Evolutionary conservation across 2,113 vertebrate genomes (phyloP).

Genomic region (Erythrocercus mccallii): DNA sequence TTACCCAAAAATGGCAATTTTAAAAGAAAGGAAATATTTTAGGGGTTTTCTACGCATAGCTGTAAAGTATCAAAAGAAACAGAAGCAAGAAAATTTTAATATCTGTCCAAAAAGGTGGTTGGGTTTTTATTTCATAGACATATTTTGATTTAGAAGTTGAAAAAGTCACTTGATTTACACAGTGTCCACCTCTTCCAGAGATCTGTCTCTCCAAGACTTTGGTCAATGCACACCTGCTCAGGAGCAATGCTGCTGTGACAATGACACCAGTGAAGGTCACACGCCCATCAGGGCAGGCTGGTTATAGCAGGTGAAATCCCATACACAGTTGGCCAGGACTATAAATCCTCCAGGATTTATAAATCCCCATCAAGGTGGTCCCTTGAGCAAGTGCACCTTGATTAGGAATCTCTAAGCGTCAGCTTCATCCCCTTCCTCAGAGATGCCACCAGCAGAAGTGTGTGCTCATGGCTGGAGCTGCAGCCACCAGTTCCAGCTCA

Average conservation of each 20-base stretch:
- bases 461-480: background rate
- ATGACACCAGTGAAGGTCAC: background rate
- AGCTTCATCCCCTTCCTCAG: background rate
- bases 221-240: background rate
- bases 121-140: background rate
- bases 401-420: background rate
- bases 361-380: fast-evolving
- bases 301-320: background rate
- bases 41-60: fast-evolving
- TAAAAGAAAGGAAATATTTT: background rate
- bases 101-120: background rate
- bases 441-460: background rate
- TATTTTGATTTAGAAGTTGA: background rate
- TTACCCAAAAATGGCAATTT: background rate
- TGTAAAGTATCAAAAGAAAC: background rate
- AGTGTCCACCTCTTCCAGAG: background rate
- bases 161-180: background rate
- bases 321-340: background rate
- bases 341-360: background rate
- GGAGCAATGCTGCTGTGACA: background rate
- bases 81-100: background rate
- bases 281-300: fast-evolving
- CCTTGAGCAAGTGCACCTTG: fast-evolving
- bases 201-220: background rate
- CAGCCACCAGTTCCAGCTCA: background rate